Evolutionary conservation across 2,888 invertebrate genomes (phyloP).

Genomic region (Hybos culiciformis): DNA sequence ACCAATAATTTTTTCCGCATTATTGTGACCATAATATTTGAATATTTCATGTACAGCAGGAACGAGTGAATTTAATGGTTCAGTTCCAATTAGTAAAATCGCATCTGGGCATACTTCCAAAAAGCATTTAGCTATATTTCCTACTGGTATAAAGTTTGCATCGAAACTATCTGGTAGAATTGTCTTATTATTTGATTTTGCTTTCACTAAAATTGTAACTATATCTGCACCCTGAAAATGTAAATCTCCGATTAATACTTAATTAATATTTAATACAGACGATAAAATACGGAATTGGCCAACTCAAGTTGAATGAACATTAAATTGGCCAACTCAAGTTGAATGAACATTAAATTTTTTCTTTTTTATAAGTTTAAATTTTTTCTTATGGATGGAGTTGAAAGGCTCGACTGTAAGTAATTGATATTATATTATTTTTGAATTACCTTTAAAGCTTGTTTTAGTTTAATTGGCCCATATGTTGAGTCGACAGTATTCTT

Average conservation of each 20-base stretch:
- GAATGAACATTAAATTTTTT: too few species aligned
- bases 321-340: too few species aligned
- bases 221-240: constrained; percentile 7
- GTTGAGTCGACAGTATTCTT: background rate
- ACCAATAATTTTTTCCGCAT: constrained; percentile 15
- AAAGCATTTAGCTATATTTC: constrained; percentile 14
- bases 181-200: background rate
- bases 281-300: too few species aligned
- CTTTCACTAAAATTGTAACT: constrained; percentile 1
- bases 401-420: too few species aligned
- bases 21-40: constrained; percentile 10
- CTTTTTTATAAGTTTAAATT: too few species aligned
- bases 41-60: constrained; percentile 14
- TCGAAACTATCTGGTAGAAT: background rate
- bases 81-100: constrained; percentile 14
- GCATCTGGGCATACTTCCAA: constrained; percentile 17
- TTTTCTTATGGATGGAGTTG: too few species aligned
- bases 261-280: too few species aligned
- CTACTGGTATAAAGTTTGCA: constrained; percentile 13
- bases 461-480: constrained; percentile 3
- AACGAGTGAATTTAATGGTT: constrained; percentile 15
- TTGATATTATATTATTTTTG: too few species aligned
- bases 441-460: constrained; percentile 6
- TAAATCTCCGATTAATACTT: too few species aligned
- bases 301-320: too few species aligned